Conservation (phyloP, 2,888 invertebrate genomes). For the Steinernema hermaphroditum region DNA sequence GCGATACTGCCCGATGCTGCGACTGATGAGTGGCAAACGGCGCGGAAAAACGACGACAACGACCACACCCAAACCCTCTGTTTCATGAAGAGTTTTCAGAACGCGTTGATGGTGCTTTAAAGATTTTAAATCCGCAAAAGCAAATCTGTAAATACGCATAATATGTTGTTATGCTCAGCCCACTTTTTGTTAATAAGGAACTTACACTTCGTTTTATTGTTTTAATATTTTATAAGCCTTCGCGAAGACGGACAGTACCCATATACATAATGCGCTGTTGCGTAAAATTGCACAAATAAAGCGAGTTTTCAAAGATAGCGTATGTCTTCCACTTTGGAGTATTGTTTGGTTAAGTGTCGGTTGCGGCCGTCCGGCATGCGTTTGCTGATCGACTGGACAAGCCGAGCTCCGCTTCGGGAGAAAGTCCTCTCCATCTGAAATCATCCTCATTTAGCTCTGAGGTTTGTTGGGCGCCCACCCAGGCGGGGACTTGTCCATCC, state of each 20-base stretch:
- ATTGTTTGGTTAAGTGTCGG: slow-evolving; percentile 20
- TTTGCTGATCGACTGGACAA: slow-evolving; percentile 45
- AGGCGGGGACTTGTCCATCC: slow-evolving; percentile 32
- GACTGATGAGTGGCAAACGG: slow-evolving; percentile 45
- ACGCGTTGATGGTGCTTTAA: slow-evolving; percentile 24
- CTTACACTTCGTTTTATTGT: not conserved
- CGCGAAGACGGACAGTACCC: not conserved
- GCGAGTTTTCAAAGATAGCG: not conserved
- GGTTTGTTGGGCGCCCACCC: slow-evolving; percentile 31
- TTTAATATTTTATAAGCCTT: not conserved
- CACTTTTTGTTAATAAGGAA: not conserved
- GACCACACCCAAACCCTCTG: not conserved
- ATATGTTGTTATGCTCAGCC: not conserved
- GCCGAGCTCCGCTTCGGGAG: slow-evolving; percentile 41
- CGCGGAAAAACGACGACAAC: not conserved
- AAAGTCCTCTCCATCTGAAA: slow-evolving; percentile 45
- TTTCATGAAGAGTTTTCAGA: not conserved
- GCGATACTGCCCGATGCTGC: slow-evolving; percentile 58
- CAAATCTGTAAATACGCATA: slow-evolving; percentile 27
- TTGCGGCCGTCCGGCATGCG: slow-evolving; percentile 22
- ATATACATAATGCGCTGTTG: not conserved
- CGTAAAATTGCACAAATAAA: not conserved
- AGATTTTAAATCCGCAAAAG: not conserved
- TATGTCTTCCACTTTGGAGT: not conserved
- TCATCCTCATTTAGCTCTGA: not conserved